Base-by-base conservation (phyloP, 2,888 invertebrate genomes). In the Marasmarcha lunaedactyla region DNA sequence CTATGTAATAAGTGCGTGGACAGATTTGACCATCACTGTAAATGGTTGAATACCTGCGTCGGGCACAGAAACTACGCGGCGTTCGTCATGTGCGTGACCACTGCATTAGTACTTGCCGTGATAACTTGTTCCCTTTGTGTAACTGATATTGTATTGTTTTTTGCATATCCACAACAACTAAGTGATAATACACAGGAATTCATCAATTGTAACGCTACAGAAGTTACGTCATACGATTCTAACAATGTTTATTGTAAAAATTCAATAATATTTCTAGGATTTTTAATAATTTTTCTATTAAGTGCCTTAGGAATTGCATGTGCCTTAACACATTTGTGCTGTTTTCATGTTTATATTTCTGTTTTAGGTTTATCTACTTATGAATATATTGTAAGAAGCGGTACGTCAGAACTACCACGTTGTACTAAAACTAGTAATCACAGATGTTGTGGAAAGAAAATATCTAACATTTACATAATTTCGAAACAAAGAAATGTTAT, bases 21-120 rank as follows among this genome's bases (percentile, higher is more conserved):
- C 10, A 87, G 89, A 42, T 98, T 98, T 74, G 98, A 98, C 70
- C 98, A 98, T 71, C 98, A 98, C 74, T 98, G 98, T 86, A 96
- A 97, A 86, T 98, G 98, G 98, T 85, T 98, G 51, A 98, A 98
- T 84, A 97, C 96, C 74, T 98, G 98, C 81, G 89, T 98, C 45
- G 98, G 98, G 6, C 88, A 88, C 35, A 86, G 95, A 52, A 98
- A 97, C 71, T 98, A 97, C 85, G 87, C 85, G 34, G 88, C 90
- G 15, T 95, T 95, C 70, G 86, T 94, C 50, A 88, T 90, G 65
- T 92, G 93, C 60, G 90, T 95, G 40, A 85, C 89, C 42, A 91
- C 93, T 38, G 94, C 94, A 14, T 88, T 93, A 46, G 77, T 90
- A 42, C 89, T 91, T 47, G 87, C 92, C 11, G 62, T 89, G 42